Base-by-base conservation (phyloP, 2,797 vertebrate genomes). In the Tadarida brasiliensis region DNA sequence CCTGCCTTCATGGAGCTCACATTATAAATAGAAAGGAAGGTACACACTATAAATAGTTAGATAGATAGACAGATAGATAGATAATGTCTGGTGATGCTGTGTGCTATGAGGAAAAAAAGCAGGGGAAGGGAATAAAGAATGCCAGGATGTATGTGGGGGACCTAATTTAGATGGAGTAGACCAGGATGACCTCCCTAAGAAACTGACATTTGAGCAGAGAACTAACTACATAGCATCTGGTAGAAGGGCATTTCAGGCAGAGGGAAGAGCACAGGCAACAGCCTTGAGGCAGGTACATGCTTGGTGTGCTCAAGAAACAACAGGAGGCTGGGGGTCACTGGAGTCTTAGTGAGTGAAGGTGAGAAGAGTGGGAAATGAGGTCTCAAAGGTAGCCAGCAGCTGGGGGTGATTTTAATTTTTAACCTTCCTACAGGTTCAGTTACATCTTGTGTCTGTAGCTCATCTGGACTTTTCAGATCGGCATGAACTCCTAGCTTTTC, bases 181-280 rank as follows among this genome's bases (percentile, higher is more conserved):
- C 26, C 11, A 59, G 20, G 47, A 77, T 78, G 61, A 67, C 26
- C 30, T 93, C 35, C 26, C 24, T 61, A 9, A 35, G 63, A 15
- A 85, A 39, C 9, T 68, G 82, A 70, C n/a, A 54, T 95, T 78
- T 91, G 63, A 87, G 30, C 68, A 87, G 83, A 93, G 26, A 80
- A 86, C 63, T 91, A 87, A 20, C 84, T 49, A 70, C 61, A 35
- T 49, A 30, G 44, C 12, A 26, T 47, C 7, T 70, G 89, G 26
- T 24, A 22, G 17, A 96, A 82, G 56, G 73, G n/a, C 11, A 4
- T 77, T 91, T 54, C 4, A 44, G n/a, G n/a, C 28, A 35, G 85
- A 44, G 39, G 63, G 28, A 57, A 84, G 56, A 76, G 5, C 51
- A 26, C 15, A 90, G 30, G 47, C 70, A 87, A 22, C 1, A 35